Evolutionary conservation across 1,140 invertebrate genomes (phyloP), one percentile per base, ranked within the genome.

Genomic region (Sweltsa coloradensis): DNA sequence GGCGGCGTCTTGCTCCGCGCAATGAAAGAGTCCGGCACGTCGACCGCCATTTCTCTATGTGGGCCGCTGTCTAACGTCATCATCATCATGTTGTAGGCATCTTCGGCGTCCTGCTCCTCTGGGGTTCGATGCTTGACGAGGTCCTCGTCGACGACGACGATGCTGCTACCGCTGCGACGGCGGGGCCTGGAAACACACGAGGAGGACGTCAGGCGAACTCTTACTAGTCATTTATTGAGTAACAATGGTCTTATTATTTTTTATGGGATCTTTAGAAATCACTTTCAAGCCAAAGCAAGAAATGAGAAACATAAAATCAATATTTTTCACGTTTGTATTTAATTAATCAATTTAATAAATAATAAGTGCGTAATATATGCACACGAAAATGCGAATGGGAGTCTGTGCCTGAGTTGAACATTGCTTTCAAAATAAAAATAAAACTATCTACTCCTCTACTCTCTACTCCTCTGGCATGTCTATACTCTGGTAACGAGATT

Each of bases 1-100:
- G 88, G 93, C 52, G 84, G 89, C 50, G 81, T 93, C 73, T 90
- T 96, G 67, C 85, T 88, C 64, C 82, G 75, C 53, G 78, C 86
- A 54, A 95, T 82, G 70, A 97, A 97, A 59, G 82, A 85, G 61
- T 95, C 92, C 58, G 95, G 95, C 51, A 95, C 92, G 70, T 97
- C 95, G 60, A 98, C 92, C 58, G 95, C 89, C 87, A 97, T 92
- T 78, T 98, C 95, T 61, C 87, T 80, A 73, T 88, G 85, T 59
- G 85, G 85, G 67, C 83, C 78, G 40, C 56, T 55, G 62, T 83
- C 78, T 60, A 75, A 69, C 54, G 73, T 69, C 52, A 78, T 65
- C 49, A 73, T 74, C 58, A 75, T 69, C 75, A 81, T 79, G 74
- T 78, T 67, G 47, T 34, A 43, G 34, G 40, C 50, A 34, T 42